Evolutionary conservation across 2,797 vertebrate genomes (phyloP), one percentile per base, ranked within the genome.

Genomic region (Argentina silus): DNA sequence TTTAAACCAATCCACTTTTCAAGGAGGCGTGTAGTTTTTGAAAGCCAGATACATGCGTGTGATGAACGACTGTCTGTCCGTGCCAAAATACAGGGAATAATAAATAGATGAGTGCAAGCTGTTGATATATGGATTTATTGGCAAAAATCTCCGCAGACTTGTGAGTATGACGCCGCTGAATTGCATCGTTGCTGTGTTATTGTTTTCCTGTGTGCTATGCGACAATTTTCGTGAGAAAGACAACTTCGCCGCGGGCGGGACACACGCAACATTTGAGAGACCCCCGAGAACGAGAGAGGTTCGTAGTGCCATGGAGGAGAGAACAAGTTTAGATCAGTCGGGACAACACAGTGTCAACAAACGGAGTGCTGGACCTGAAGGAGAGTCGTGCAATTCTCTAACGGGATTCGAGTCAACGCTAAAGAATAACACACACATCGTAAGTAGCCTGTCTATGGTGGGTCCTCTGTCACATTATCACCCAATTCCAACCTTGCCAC

Each of bases 381-480:
- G 15, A 17, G 42, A 63, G 79, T 94, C 84, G 0, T 93, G 96
- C 78, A 82, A 87, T 45, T 83, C 77, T 14, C 74, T 91, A 62
- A 80, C 78, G 12, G 94, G 86, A 36, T 85, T 86, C 9, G 89
- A 92, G 57, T 60, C 91, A 15, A 73, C 76, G 55, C 92, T 97
- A 72, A 80, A 63, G 1, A 95, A 96, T 87, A 93, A 94, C 92
- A 97, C 96, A 19, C 93, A 96, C 80, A 91, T 88, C 85, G 96
- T 98, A 89, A 95, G 96, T 85, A 68, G 14, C 9, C 7, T 48
- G 6, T 42, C 36, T 23, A 8, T 70, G 42, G 27, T 36, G 2
- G 27, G 27, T 36, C 27, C 27, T 36, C 1, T 36, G 27, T 36
- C 27, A 36, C 27, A 36, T 36, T 4, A 36, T 4, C 27, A 36